Evolutionary conservation across 1,140 invertebrate species (phyloP), one percentile per base, ranked within the genome.

Genomic region (Leguminivora glycinivorella): DNA sequence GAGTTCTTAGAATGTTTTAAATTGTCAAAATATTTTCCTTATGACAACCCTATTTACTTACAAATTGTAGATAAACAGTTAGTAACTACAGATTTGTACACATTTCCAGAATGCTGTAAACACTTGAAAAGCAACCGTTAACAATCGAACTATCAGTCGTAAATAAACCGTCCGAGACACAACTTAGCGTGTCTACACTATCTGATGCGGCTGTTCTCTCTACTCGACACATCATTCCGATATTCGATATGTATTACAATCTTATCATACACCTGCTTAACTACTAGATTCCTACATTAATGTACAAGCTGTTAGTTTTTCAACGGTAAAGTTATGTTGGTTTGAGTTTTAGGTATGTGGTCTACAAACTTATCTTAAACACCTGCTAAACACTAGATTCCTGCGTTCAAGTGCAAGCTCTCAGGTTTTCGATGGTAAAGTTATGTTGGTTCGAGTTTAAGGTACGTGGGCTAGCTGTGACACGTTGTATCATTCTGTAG

Each of bases 191-290:
- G 74, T 77, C 74, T 67, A 29, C 67, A 67, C 77, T 82, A 82
- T 82, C 80, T 69, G 77, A 78, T 79, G 58, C 67, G 73, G 73
- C 70, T 78, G 69, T 58, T n/a, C n/a, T n/a, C 70, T 75, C 75
- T 71, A n/a, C 71, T 43, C 14, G 22, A 76, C 68, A 56, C 68
- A 75, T 78, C 76, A 78, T 80, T 75, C 69, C 68, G 75, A 78
- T 80, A 78, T 75, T 73, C 67, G 58, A 73, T 78, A 75, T 52
- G 71, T 63, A 56, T 25, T 29, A 43, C 72, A 69, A 77, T 63
- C 26, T 25, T 72, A 70, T 38, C 40, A 56, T 70, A 47, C 63
- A 56, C 6, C 47, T 70, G 14, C n/a, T 25, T 63, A 63, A 14
- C 17, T 2, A 29, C 58, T 63, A 29, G 22, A 4, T 1, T n/a